A percentile compares a stretch with the other conserved stretches of the same genome.
Evolutionary conservation across 2,113 vertebrate species (phyloP).

Genomic region (Acanthisitta chloris): DNA sequence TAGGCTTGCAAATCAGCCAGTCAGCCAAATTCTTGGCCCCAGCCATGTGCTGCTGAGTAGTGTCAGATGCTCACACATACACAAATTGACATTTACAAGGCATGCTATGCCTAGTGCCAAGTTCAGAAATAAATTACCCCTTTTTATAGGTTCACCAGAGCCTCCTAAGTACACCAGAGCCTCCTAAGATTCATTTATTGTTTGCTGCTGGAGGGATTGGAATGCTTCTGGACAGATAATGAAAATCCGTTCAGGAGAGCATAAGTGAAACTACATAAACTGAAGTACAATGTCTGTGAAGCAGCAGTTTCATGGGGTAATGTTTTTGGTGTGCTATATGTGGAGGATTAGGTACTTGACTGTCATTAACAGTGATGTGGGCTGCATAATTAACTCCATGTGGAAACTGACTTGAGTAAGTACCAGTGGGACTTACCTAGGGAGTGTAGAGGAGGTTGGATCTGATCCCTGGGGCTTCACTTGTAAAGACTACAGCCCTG

Average conservation of each 20-base stretch:
- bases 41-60: slow-evolving; percentile 56
- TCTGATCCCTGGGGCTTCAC: not conserved
- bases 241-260: not conserved
- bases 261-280: not conserved
- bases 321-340: not conserved
- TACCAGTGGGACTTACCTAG: not conserved
- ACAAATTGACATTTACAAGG: slow-evolving; percentile 70
- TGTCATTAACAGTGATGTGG: not conserved
- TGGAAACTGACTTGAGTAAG: slow-evolving; percentile 7
- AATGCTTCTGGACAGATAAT: slow-evolving; percentile 24
- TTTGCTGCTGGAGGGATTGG: slow-evolving; percentile 46
- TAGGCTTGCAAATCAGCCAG: slow-evolving; percentile 51
- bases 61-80: slow-evolving; percentile 57
- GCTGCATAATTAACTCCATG: not conserved
- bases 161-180: slow-evolving; percentile 22
- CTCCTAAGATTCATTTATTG: slow-evolving; percentile 56
- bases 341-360: not conserved
- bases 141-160: slow-evolving; percentile 52
- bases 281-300: not conserved
- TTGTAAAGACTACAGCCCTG: not conserved
- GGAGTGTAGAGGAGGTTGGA: not conserved
- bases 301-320: not conserved
- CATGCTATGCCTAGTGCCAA: slow-evolving; percentile 21
- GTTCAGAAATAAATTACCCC: slow-evolving; percentile 35
- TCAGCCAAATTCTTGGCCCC: slow-evolving; percentile 64